These are phyloP conservation scores for Chloebia gouldiae DNA, from an alignment of 2,113 vertebrate genomes.

Conservation along the genomic window DNA sequence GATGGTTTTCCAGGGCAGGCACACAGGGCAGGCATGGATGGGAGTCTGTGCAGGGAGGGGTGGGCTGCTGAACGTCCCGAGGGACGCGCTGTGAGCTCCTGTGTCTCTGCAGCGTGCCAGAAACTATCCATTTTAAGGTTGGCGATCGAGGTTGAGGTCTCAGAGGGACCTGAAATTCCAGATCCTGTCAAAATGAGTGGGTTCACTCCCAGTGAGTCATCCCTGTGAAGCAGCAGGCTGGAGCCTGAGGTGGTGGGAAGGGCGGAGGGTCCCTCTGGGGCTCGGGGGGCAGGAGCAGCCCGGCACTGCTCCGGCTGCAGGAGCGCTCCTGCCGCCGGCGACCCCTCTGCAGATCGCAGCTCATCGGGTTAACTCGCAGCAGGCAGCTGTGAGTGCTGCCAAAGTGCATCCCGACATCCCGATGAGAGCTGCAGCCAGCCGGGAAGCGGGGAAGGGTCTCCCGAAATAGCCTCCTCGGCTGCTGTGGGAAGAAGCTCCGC, in stretches of 20 bases:
- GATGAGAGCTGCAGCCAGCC: neutral
- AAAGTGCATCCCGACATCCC: fast-evolving
- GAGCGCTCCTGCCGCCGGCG: neutral
- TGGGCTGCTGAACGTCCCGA: neutral
- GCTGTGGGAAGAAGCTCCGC: neutral
- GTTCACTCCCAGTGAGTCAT: neutral
- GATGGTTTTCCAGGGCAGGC: neutral
- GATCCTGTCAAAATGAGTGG: neutral
- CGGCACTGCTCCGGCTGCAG: fast-evolving
- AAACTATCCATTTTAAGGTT: neutral
- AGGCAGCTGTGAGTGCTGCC: neutral
- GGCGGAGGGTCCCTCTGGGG: neutral
- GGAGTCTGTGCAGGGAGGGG: fast-evolving
- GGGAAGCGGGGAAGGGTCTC: neutral
- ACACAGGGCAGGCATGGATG: fast-evolving
- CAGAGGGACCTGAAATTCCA: neutral
- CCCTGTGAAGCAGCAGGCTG: fast-evolving
- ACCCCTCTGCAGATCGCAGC: fast-evolving
- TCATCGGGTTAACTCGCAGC: fast-evolving
- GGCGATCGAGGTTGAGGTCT: neutral
- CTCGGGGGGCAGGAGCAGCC: neutral
- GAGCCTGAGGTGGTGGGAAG: neutral
- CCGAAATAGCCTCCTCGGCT: fast-evolving
- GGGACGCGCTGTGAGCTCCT: fast-evolving
- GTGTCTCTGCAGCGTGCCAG: neutral